Conservation (phyloP, 2,888 invertebrate genomes). For the Crematogaster levior region DNA sequence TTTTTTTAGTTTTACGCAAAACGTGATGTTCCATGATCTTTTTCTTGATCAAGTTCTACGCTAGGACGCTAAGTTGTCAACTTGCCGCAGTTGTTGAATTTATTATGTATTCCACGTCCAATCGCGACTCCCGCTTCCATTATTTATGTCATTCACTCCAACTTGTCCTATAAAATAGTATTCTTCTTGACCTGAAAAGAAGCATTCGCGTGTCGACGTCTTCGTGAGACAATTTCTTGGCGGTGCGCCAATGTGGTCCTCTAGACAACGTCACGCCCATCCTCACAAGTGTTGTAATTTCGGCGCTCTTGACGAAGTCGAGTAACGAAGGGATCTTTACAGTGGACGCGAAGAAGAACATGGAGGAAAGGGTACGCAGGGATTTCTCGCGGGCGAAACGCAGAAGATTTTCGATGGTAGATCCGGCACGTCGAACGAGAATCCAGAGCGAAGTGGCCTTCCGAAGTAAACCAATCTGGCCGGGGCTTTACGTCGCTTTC, state of each 20-base stretch:
- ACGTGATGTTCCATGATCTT: conserved; percentile 2
- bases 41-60: conserved; percentile 9
- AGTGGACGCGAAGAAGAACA: neutral
- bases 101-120: conserved; percentile 34
- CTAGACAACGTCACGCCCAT: conserved; percentile 32
- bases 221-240: conserved; percentile 32
- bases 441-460: conserved; percentile 72
- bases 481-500: conserved; percentile 74
- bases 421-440: conserved; percentile 61
- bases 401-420: conserved; percentile 58
- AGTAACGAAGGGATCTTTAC: conserved; percentile 12
- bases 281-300: conserved; percentile 38
- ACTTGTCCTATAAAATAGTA: conserved; percentile 19
- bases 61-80: conserved; percentile 15
- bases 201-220: conserved; percentile 32
- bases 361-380: conserved; percentile 25
- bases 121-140: conserved; percentile 28
- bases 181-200: conserved; percentile 18
- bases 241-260: conserved; percentile 13
- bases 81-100: conserved; percentile 16
- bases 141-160: conserved; percentile 29
- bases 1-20: conserved; percentile 7
- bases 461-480: conserved; percentile 76
- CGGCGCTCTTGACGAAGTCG: conserved; percentile 32
- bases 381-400: conserved; percentile 49